Evolutionary conservation across 2,797 vertebrate genomes (phyloP).

Genomic region (Coregonus sp.): DNA sequence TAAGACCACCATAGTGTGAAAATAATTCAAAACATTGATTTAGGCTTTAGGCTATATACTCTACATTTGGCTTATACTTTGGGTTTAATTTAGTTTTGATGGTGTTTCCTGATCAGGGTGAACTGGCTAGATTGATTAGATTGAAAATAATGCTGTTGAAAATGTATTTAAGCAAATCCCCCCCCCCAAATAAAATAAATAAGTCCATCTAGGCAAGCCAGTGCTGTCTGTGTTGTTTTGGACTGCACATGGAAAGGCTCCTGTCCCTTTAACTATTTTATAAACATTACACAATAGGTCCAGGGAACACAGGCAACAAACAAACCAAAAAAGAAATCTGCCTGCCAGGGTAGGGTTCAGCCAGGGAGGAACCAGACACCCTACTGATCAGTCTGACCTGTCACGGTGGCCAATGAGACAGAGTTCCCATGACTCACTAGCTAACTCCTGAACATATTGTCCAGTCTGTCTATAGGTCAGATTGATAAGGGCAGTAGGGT

Average conservation of each 20-base stretch:
- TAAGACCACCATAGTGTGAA: no score
- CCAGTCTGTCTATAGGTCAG: conserved; percentile 36
- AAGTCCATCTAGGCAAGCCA: neutral
- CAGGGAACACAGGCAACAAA: conserved; percentile 70
- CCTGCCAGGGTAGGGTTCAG: conserved; percentile 57
- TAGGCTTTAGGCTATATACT: neutral
- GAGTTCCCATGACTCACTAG: conserved; percentile 1
- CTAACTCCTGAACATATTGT: neutral
- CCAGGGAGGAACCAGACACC: conserved; percentile 70
- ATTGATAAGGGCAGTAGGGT: conserved; percentile 50
- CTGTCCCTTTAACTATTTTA: conserved; percentile 79
- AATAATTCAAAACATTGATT: neutral
- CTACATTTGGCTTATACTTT: neutral
- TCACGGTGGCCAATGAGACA: conserved; percentile 59
- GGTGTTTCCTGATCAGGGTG: neutral
- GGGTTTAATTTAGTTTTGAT: neutral
- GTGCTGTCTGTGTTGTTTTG: conserved; percentile 25
- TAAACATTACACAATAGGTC: conserved; percentile 78
- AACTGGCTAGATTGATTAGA: neutral
- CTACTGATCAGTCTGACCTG: conserved; percentile 50
- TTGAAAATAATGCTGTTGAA: neutral
- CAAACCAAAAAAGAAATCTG: conserved; percentile 64
- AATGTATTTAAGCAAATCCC: neutral
- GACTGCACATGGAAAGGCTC: conserved; percentile 47
- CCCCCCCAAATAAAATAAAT: neutral